phyloP scores from a whole-genome alignment of 2,888 invertebrate species.

The Fragum fragum region DNA sequence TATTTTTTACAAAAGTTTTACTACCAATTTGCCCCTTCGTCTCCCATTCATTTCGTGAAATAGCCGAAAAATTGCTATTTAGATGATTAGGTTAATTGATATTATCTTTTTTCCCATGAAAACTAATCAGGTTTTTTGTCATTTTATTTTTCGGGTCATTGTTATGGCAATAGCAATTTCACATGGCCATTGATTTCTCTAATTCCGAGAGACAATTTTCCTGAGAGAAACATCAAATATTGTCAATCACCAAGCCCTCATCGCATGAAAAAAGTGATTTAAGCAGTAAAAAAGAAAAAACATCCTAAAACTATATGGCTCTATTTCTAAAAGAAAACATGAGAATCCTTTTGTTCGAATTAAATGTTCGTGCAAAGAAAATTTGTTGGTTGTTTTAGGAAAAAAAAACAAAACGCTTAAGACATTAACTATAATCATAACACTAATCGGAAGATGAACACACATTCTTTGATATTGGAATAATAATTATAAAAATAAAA shows the following conservation, averaged over 20 bases:
- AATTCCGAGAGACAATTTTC: background rate
- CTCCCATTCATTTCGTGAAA: background rate
- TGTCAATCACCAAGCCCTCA: background rate
- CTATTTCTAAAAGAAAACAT: no score
- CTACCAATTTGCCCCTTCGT: background rate
- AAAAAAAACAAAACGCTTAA: no score
- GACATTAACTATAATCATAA: no score
- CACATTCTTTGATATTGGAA: no score
- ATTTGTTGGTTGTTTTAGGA: no score
- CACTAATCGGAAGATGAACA: no score
- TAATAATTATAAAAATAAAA: no score
- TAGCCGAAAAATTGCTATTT: background rate
- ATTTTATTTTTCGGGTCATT: background rate
- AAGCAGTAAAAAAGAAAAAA: background rate
- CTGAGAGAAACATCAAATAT: background rate
- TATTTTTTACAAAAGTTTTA: no score
- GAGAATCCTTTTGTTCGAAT: no score
- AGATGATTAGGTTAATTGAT: background rate
- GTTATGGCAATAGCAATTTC: slow-evolving; percentile 1
- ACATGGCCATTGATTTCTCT: background rate
- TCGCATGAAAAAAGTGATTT: background rate
- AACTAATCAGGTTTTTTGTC: slow-evolving; percentile 3
- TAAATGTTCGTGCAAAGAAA: no score
- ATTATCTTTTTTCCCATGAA: background rate
- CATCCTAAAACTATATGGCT: no score